Evolutionary conservation across 2,797 vertebrate genomes (phyloP).

Genomic region (Falco berigora): DNA sequence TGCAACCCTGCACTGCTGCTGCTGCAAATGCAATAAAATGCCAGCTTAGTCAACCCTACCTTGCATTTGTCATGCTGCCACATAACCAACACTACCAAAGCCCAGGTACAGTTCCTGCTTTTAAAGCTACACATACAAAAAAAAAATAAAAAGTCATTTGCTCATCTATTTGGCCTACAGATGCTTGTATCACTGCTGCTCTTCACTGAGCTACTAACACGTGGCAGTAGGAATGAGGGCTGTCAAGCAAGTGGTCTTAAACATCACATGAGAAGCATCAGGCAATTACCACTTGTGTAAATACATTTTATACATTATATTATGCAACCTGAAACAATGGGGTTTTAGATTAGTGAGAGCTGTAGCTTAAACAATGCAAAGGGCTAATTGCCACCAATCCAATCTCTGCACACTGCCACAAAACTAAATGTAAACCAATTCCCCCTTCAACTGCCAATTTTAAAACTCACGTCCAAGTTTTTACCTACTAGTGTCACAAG

Average conservation of each 20-base stretch:
- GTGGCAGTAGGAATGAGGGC: background rate
- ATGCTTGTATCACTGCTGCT: background rate
- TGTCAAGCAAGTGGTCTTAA: background rate
- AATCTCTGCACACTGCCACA: background rate
- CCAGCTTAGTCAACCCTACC: background rate
- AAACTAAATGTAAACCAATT: background rate
- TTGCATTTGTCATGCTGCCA: background rate
- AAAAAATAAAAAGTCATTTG: background rate
- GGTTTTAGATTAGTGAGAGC: background rate
- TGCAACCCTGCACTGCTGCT: background rate
- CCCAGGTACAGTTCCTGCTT: background rate
- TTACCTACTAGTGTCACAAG: background rate
- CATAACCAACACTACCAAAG: background rate
- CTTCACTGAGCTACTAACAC: background rate
- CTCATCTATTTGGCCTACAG: background rate
- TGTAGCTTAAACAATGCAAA: background rate
- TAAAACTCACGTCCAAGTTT: background rate
- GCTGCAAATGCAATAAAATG: background rate
- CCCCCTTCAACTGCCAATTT: background rate
- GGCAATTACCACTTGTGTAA: background rate
- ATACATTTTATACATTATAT: background rate
- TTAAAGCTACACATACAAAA: background rate
- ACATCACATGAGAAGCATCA: background rate
- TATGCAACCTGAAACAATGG: background rate
- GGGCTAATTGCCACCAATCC: background rate